Conservation (phyloP, 2,888 invertebrate genomes). For the Drosophila setosimentum region DNA sequence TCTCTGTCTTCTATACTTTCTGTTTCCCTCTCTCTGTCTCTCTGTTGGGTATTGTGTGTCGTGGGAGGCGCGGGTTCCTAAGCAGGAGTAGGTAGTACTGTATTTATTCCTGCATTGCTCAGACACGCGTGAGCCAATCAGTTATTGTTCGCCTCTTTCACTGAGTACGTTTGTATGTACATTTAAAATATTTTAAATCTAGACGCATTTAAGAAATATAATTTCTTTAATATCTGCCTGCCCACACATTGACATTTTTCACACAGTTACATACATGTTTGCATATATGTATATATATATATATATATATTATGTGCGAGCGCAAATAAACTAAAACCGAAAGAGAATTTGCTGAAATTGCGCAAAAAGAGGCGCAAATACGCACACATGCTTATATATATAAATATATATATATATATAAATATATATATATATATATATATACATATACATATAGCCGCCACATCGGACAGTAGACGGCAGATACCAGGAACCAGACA, state of each 20-base stretch:
- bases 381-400: neutral
- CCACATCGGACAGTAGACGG: slow-evolving; percentile 19
- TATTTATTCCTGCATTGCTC: slow-evolving; percentile 19
- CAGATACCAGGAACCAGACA: slow-evolving; percentile 54
- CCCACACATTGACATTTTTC: slow-evolving; percentile 15
- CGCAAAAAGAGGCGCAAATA: slow-evolving; percentile 38
- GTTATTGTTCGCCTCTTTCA: slow-evolving; percentile 15
- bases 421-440: slow-evolving; percentile 1
- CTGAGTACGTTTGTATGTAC: neutral
- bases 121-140: slow-evolving; percentile 23
- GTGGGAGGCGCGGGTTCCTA: slow-evolving; percentile 28
- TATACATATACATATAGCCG: slow-evolving; percentile 9
- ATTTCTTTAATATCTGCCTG: slow-evolving; percentile 15
- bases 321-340: slow-evolving; percentile 14
- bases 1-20: neutral
- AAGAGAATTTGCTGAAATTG: slow-evolving; percentile 60
- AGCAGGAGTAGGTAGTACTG: slow-evolving; percentile 20
- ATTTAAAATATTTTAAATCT: slow-evolving; percentile 5
- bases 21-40: neutral
- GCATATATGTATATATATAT: slow-evolving; percentile 3
- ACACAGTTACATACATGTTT: slow-evolving; percentile 9
- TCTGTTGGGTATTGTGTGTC: slow-evolving; percentile 18
- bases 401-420: neutral
- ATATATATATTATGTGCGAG: slow-evolving; percentile 1
- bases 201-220: slow-evolving; percentile 13